Percentiles rank a stretch among this genome's conserved stretches.
Evolutionary conservation across 2,888 invertebrate species (phyloP).

Genomic region (Dynastes maya): DNA sequence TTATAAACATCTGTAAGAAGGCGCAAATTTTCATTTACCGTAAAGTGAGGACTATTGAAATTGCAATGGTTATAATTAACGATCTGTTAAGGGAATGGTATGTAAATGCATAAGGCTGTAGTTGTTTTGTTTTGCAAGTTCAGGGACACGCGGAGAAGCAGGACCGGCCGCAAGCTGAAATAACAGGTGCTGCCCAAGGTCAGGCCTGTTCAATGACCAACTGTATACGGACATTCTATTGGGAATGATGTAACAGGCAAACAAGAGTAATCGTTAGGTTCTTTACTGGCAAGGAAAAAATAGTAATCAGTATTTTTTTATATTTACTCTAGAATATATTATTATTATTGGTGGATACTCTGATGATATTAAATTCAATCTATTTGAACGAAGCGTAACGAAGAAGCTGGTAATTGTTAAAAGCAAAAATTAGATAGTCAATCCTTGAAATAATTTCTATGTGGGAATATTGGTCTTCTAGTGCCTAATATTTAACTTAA

Average conservation of each 20-base stretch:
- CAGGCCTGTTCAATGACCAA: slow-evolving; percentile 64
- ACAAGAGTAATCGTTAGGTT: background rate
- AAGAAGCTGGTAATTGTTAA: no score
- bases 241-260: no score
- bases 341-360: no score
- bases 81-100: slow-evolving; percentile 59
- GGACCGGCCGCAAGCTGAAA: slow-evolving; percentile 60
- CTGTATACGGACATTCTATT: background rate
- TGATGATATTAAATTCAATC: no score
- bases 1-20: no score
- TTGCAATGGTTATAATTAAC: slow-evolving; percentile 56
- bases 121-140: slow-evolving; percentile 62
- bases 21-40: background rate
- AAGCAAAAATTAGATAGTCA: no score
- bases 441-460: no score
- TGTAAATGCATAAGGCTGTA: slow-evolving; percentile 58
- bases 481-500: no score
- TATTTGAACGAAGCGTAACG: no score
- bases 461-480: no score
- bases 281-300: background rate
- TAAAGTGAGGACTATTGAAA: slow-evolving; percentile 34
- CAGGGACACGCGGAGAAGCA: slow-evolving; percentile 62
- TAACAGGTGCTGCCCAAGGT: slow-evolving; percentile 61
- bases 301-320: no score
- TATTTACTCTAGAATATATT: no score